These are phyloP conservation scores for Schizopygopsis pylzovi DNA, from an alignment of 2,797 vertebrate genomes.

Conservation along the genomic window DNA sequence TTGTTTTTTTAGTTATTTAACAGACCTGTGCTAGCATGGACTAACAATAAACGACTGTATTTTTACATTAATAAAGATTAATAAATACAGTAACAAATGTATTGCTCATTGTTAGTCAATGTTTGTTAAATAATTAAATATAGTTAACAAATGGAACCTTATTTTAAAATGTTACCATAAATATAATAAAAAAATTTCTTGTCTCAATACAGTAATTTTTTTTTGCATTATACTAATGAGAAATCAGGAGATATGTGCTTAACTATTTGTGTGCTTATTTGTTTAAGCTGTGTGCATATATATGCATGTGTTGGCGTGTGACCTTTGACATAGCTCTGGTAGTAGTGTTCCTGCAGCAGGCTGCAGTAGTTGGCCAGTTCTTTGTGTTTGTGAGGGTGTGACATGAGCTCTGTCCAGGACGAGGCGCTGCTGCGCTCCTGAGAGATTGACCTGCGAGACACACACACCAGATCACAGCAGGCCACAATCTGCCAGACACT, in stretches of 20 bases:
- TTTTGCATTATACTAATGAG: background rate
- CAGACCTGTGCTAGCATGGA: too few relatives aligned
- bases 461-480: background rate
- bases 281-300: background rate
- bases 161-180: background rate
- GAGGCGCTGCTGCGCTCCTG: conserved; percentile 84
- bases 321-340: conserved; percentile 92
- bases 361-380: conserved; percentile 90
- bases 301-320: conserved; percentile 3
- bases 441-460: conserved; percentile 82
- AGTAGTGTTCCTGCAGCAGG: conserved; percentile 93
- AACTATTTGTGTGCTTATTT: background rate
- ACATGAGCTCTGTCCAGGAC: conserved; percentile 85
- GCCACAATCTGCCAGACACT: background rate
- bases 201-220: background rate
- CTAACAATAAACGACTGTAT: too few relatives aligned
- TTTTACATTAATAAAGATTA: too few relatives aligned
- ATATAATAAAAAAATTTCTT: background rate
- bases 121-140: background rate
- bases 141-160: background rate
- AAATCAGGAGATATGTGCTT: background rate
- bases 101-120: too few relatives aligned
- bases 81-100: too few relatives aligned
- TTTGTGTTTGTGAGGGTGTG: conserved; percentile 85
- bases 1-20: too few relatives aligned